Base-by-base conservation (phyloP, 2,888 invertebrate genomes). In the Nomada fabriciana region DNA sequence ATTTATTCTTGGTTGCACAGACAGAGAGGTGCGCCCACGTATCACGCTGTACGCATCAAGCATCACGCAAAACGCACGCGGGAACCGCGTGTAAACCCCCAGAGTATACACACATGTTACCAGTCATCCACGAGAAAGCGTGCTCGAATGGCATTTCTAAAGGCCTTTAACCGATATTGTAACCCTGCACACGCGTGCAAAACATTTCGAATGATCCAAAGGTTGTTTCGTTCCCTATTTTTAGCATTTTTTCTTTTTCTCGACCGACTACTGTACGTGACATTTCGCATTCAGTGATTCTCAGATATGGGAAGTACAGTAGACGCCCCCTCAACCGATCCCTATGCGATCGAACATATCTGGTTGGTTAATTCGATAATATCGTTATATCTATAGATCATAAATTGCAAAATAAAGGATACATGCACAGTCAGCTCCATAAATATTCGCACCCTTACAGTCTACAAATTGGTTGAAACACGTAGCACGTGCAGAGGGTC, bases 1-100 rank as follows among this genome's bases (percentile, higher is more conserved):
- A 83, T 85, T 82, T 80, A 73, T 83, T 71, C 82, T 83, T 71
- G 73, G 85, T 78, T 57, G 29, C 18, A n/a, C 43, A 68, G 74
- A 59, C 52, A 76, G 76, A 72, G 78, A 85, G 81, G 88, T 80
- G 86, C 81, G 83, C 78, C 82, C 77, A 81, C 83, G 60, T 69
- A 87, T 87, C 89, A 91, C 88, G 89, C 83, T 84, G 63, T 55
- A 61, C 74, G 68, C 88, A 88, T 64, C 57, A 25, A 10, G 63
- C 55, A 73, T 80, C 80, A 80, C 87, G 90, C 78, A 86, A 74
- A 65, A 67, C n/a, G n/a, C 67, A 74, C 80, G 87, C 87, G 84
- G 85, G 80, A 29, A 42, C 25, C 55, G 70, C 83, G 67, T 74
- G 84, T n/a, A 67, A 61, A 1, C 59, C 20, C 29, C 10, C 23